phyloP scores from a whole-genome alignment of 2,797 vertebrate species.

The Enteromius thamalakanensis region DNA sequence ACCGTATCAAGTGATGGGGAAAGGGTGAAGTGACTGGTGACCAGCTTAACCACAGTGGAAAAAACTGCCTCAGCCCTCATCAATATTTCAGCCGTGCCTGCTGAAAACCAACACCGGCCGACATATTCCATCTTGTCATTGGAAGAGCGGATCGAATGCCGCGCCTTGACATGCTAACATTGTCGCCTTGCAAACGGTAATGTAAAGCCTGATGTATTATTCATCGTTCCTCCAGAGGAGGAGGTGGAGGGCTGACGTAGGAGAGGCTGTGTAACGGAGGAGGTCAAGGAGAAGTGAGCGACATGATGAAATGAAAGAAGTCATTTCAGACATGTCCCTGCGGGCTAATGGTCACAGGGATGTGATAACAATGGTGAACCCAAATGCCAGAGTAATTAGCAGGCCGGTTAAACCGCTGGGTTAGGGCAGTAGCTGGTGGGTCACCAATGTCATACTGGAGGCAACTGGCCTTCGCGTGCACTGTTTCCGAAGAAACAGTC shows the following conservation, averaged over 20 bases:
- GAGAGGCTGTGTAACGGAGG: constrained; percentile 19
- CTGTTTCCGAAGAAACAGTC: constrained; percentile 24
- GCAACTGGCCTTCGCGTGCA: constrained; percentile 38
- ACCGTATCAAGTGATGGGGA: constrained; percentile 79
- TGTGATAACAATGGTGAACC: constrained; percentile 8
- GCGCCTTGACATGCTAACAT: constrained; percentile 84
- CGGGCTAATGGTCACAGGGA: constrained; percentile 14
- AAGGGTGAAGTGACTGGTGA: constrained; percentile 72
- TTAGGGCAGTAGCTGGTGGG: background rate
- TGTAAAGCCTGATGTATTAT: constrained; percentile 84
- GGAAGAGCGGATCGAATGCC: constrained; percentile 83
- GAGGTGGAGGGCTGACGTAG: constrained; percentile 57
- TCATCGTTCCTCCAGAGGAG: constrained; percentile 75
- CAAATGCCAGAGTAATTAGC: constrained; percentile 3
- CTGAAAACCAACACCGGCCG: constrained; percentile 88
- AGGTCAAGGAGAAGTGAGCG: constrained; percentile 37
- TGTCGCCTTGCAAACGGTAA: constrained; percentile 82
- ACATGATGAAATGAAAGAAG: constrained; percentile 37
- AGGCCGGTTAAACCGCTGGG: background rate
- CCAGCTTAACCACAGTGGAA: constrained; percentile 86
- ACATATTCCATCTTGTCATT: constrained; percentile 89
- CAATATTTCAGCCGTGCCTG: constrained; percentile 90
- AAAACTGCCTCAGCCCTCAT: constrained; percentile 88
- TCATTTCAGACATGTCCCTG: constrained; percentile 10
- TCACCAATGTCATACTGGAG: constrained; percentile 29